A percentile compares a stretch with the other conserved stretches of the same genome.
Conservation (phyloP, 2,888 invertebrate species). For the Eumerus sabulonum region DNA sequence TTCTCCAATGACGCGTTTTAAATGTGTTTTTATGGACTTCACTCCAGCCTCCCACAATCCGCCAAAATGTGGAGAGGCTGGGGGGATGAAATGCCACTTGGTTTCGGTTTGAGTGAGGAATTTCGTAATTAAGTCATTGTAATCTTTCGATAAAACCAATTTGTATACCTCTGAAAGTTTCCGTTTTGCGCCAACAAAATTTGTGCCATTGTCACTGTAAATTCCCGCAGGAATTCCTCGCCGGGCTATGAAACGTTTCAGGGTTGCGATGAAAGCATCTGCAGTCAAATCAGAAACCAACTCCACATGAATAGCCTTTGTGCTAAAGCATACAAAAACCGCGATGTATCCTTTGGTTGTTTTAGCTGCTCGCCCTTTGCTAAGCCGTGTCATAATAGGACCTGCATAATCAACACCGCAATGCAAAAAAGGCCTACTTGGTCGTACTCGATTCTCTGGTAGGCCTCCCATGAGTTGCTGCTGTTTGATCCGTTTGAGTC, state of each 20-base stretch:
- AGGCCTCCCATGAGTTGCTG: constrained; percentile 41
- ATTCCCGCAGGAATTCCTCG: constrained; percentile 24
- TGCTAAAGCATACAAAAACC: too few species aligned
- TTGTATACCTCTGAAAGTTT: constrained; percentile 25
- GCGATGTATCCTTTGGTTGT: constrained; percentile 35
- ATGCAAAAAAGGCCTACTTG: constrained; percentile 27
- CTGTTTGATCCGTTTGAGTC: constrained; percentile 20
- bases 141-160: constrained; percentile 12
- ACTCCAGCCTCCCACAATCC: constrained; percentile 40
- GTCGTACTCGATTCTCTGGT: constrained; percentile 19
- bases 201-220: background rate
- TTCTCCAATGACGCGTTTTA: too few species aligned
- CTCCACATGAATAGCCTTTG: too few species aligned
- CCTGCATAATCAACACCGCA: constrained; percentile 39
- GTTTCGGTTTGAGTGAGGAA: constrained; percentile 20
- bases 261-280: too few species aligned
- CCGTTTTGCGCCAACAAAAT: constrained; percentile 12
- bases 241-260: background rate
- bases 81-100: constrained; percentile 38
- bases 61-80: constrained; percentile 25
- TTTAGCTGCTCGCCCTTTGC: constrained; percentile 16
- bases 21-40: constrained; percentile 35
- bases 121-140: too few species aligned
- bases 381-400: constrained; percentile 16
- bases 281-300: too few species aligned